Percentiles rank a stretch among this genome's conserved stretches.
These are phyloP conservation scores for Euphonia xanthogaster DNA, from an alignment of 2,797 vertebrate species.

Conservation along the genomic window DNA sequence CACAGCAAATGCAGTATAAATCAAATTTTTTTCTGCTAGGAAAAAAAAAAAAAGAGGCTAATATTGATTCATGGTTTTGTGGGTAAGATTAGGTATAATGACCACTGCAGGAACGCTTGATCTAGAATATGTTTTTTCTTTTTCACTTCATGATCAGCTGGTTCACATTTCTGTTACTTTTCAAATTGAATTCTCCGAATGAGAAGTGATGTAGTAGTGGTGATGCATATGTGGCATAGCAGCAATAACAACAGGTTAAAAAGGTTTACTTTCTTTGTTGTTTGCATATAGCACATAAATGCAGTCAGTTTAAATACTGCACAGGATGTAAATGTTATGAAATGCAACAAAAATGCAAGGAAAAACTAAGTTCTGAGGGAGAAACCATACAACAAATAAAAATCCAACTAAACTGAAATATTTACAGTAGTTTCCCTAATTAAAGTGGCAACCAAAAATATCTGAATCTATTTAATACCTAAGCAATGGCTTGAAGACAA, in stretches of 20 bases:
- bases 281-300: neutral
- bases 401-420: neutral
- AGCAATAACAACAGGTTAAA: neutral
- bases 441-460: neutral
- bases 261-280: neutral
- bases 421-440: neutral
- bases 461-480: neutral
- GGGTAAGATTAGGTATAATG: neutral
- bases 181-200: neutral
- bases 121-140: neutral
- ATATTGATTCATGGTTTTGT: neutral
- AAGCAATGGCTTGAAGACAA: neutral
- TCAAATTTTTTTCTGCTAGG: neutral
- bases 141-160: neutral
- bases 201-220: neutral
- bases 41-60: neutral
- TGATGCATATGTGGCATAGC: neutral
- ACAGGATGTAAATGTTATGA: neutral
- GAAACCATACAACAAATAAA: neutral
- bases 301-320: neutral
- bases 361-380: neutral
- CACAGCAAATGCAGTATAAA: neutral
- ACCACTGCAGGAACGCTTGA: neutral
- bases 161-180: neutral
- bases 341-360: neutral